Percentiles rank a stretch among this genome's conserved stretches.
Evolutionary conservation across 2,888 invertebrate genomes (phyloP).

Genomic region (Ophraella communa): DNA sequence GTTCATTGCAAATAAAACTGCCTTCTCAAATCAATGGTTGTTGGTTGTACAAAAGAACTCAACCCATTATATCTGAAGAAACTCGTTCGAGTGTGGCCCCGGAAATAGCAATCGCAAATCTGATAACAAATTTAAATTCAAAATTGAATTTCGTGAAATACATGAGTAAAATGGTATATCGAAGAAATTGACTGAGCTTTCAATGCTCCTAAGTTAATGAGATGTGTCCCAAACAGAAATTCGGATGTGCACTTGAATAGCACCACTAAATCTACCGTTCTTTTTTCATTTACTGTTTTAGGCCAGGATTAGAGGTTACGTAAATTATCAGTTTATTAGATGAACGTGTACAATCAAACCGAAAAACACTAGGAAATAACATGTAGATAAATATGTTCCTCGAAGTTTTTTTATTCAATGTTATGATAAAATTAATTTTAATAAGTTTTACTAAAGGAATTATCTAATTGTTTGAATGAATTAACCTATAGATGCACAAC

Average conservation of each 20-base stretch:
- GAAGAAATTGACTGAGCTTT: slow-evolving; percentile 38
- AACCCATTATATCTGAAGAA: slow-evolving; percentile 34
- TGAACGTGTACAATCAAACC: background rate
- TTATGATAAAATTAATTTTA: no score
- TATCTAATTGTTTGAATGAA: no score
- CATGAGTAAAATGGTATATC: slow-evolving; percentile 36
- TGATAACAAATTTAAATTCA: slow-evolving; percentile 39
- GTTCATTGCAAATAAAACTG: slow-evolving; percentile 17
- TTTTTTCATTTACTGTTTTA: slow-evolving; percentile 29
- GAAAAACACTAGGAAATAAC: background rate
- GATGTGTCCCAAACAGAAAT: slow-evolving; percentile 40
- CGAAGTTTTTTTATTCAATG: no score
- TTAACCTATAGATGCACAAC: no score
- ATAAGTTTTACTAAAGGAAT: no score
- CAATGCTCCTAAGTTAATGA: slow-evolving; percentile 37
- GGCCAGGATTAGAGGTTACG: background rate
- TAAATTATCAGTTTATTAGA: background rate
- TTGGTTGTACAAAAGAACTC: slow-evolving; percentile 35
- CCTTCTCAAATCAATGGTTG: slow-evolving; percentile 28
- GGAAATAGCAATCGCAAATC: slow-evolving; percentile 40
- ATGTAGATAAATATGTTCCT: no score
- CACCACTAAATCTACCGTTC: slow-evolving; percentile 31
- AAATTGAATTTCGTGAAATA: slow-evolving; percentile 39
- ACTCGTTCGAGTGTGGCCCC: slow-evolving; percentile 35
- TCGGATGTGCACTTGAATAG: slow-evolving; percentile 36